phyloP scores from a whole-genome alignment of 2,797 vertebrate species.

The Paguma larvata region DNA sequence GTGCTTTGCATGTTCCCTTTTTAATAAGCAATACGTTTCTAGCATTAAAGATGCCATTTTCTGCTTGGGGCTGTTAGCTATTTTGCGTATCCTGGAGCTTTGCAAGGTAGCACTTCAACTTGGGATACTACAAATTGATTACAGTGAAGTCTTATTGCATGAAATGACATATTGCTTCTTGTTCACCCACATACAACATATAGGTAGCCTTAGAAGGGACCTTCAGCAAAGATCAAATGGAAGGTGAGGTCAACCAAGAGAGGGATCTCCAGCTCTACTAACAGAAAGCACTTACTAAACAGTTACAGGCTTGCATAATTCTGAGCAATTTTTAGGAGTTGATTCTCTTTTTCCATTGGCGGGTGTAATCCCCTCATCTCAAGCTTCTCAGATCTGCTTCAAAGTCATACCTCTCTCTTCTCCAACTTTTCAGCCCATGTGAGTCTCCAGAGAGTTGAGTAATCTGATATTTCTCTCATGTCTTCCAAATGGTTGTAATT shows the following conservation, averaged over 20 bases:
- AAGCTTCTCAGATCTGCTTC: neutral
- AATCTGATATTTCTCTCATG: neutral
- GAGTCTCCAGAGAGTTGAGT: neutral
- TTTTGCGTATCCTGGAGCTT: neutral
- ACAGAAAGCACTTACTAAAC: neutral
- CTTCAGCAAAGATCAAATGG: neutral
- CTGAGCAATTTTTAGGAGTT: neutral
- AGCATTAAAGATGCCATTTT: neutral
- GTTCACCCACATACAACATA: neutral
- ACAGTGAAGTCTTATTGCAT: neutral
- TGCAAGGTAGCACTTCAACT: neutral
- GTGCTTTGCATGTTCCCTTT: neutral
- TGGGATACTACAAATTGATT: neutral
- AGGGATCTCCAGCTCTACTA: neutral
- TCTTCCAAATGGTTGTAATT: neutral
- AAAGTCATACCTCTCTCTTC: neutral
- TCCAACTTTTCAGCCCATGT: neutral
- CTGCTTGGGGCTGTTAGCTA: neutral
- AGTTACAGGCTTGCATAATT: neutral
- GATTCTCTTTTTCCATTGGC: neutral
- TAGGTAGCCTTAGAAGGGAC: neutral
- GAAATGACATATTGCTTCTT: neutral
- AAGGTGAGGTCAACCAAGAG: neutral
- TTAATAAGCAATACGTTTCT: neutral
- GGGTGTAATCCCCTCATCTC: neutral